These are phyloP conservation scores for Bombus consobrinus DNA, from an alignment of 1,140 invertebrate genomes.

Conservation along the genomic window DNA sequence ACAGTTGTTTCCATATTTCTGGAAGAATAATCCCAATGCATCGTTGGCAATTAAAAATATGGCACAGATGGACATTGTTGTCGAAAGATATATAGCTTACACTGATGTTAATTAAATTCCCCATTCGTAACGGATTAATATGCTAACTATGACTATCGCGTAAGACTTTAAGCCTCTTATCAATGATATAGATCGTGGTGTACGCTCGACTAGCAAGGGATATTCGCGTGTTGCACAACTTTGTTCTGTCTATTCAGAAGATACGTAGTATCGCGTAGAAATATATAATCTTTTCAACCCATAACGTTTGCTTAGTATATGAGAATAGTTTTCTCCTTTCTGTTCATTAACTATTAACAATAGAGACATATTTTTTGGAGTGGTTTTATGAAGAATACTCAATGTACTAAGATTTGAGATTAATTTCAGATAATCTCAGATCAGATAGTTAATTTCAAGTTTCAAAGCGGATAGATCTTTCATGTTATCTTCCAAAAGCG, in stretches of 20 bases:
- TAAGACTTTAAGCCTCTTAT: conserved; percentile 49
- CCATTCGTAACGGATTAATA: conserved; percentile 18
- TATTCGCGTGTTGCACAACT: neutral
- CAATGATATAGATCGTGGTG: no score
- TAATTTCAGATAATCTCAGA: no score
- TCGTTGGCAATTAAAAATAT: neutral
- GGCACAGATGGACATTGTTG: neutral
- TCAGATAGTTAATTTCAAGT: no score
- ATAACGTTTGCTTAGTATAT: no score
- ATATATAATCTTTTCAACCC: no score
- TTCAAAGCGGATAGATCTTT: no score
- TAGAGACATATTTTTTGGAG: no score
- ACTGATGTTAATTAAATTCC: conserved; percentile 40
- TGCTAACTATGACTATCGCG: conserved; percentile 27
- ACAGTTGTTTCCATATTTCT: neutral
- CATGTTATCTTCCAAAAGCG: no score
- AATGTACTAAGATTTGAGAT: no score
- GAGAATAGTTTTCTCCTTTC: no score
- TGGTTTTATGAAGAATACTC: no score
- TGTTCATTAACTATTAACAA: no score
- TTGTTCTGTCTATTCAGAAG: neutral
- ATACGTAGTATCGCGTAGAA: neutral
- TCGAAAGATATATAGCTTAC: neutral
- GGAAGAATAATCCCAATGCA: neutral
- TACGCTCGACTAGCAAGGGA: neutral